phyloP scores from a whole-genome alignment of 2,888 invertebrate genomes.

The Strigamia maritima region DNA sequence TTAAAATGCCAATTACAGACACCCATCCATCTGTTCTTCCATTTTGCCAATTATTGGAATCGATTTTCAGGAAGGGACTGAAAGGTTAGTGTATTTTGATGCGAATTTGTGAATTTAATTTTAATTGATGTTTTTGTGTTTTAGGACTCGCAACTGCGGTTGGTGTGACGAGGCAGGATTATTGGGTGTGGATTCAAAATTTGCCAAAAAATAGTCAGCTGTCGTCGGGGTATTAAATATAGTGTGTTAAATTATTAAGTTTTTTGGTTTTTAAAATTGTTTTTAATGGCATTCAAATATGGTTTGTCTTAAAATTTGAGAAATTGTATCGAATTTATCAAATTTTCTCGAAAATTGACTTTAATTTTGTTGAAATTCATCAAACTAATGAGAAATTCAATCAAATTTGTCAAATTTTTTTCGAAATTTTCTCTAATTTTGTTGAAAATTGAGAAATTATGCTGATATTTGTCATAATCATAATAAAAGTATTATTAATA shows the following conservation, averaged over 20 bases:
- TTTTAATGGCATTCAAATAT: too few relatives aligned
- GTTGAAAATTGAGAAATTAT: too few relatives aligned
- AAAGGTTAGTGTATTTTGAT: background rate
- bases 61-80: background rate
- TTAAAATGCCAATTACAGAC: background rate
- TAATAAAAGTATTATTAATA: too few relatives aligned
- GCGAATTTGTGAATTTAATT: background rate
- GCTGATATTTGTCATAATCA: too few relatives aligned
- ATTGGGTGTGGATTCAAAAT: slow-evolving; percentile 30
- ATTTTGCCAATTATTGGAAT: slow-evolving; percentile 18
- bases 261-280: background rate
- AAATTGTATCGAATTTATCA: too few relatives aligned
- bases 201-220: background rate
- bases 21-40: slow-evolving; percentile 17
- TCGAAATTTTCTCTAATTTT: too few relatives aligned
- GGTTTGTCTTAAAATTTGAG: too few relatives aligned
- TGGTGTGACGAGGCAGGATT: background rate
- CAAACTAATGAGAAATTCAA: too few relatives aligned
- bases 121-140: background rate
- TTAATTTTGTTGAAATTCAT: too few relatives aligned
- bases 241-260: background rate
- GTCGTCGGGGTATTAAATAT: background rate
- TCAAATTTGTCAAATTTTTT: too few relatives aligned
- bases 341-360: too few relatives aligned
- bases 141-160: background rate